phyloP scores from a whole-genome alignment of 2,888 invertebrate species.

The Oasisia sp. region DNA sequence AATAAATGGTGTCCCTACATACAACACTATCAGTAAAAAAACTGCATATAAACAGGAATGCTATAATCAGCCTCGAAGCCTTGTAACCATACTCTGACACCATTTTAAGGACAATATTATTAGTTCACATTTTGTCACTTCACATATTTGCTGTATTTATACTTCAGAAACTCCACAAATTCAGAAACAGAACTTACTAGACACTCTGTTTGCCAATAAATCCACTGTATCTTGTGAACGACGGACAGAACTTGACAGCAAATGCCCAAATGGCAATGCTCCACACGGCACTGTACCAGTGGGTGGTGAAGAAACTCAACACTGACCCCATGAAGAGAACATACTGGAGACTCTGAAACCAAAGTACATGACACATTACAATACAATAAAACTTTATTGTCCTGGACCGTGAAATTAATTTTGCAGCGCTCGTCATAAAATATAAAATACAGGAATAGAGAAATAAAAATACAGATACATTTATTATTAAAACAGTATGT shows the following conservation, averaged over 20 bases:
- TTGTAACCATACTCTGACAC: no score
- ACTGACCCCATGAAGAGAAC: slow-evolving; percentile 22
- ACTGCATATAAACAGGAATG: no score
- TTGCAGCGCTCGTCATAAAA: no score
- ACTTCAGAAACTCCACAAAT: background rate
- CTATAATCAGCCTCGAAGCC: no score
- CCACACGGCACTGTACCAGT: slow-evolving; percentile 58
- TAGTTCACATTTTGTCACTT: background rate
- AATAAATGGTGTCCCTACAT: no score
- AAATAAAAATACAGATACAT: no score
- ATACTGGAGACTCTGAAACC: slow-evolving; percentile 23
- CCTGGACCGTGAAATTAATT: no score
- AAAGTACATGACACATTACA: background rate
- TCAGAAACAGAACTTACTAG: slow-evolving; percentile 46
- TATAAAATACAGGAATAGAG: no score
- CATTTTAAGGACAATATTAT: no score
- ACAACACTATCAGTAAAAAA: no score
- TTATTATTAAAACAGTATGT: no score
- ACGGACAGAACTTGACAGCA: slow-evolving; percentile 50
- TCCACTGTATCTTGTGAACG: slow-evolving; percentile 55
- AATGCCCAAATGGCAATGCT: slow-evolving; percentile 43
- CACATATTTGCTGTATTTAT: background rate
- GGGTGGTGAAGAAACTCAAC: slow-evolving; percentile 47
- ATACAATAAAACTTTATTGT: no score
- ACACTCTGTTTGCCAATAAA: slow-evolving; percentile 58